A percentile compares a stretch with the other conserved stretches of the same genome.
These are phyloP conservation scores for Drosophila neoperkinsi DNA, from an alignment of 2,888 invertebrate species.

Conservation along the genomic window DNA sequence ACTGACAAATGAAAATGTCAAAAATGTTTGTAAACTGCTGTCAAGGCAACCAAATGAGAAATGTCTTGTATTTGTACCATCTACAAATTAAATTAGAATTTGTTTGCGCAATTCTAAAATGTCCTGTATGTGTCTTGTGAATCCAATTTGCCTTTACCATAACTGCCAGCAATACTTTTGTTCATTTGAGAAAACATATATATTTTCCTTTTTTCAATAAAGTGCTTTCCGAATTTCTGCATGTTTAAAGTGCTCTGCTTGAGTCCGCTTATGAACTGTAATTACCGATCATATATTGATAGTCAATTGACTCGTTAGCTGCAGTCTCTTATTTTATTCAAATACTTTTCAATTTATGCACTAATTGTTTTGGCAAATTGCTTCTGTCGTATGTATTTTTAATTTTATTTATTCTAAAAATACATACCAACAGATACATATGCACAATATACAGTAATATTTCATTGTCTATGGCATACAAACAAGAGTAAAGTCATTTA, in stretches of 20 bases:
- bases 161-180: constrained; percentile 4
- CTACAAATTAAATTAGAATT: constrained; percentile 53
- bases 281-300: constrained; percentile 17
- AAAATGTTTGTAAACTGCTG: constrained; percentile 61
- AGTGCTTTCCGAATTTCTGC: constrained; percentile 6
- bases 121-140: constrained; percentile 1
- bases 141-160: neutral
- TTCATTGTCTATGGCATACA: neutral
- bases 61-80: constrained; percentile 40
- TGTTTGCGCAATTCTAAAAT: constrained; percentile 29
- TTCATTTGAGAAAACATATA: neutral
- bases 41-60: constrained; percentile 64
- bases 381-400: constrained; percentile 1
- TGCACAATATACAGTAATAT: constrained; percentile 7
- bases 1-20: constrained; percentile 79
- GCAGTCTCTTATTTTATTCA: neutral
- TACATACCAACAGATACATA: neutral
- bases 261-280: constrained; percentile 10
- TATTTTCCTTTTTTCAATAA: neutral
- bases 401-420: constrained; percentile 3
- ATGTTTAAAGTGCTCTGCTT: constrained; percentile 4
- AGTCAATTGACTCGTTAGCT: neutral
- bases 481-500: neutral
- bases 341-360: neutral
- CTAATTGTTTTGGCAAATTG: constrained; percentile 9